Evolutionary conservation across 2,888 invertebrate species (phyloP).

Genomic region (Gastracanthus pulcherrimus): DNA sequence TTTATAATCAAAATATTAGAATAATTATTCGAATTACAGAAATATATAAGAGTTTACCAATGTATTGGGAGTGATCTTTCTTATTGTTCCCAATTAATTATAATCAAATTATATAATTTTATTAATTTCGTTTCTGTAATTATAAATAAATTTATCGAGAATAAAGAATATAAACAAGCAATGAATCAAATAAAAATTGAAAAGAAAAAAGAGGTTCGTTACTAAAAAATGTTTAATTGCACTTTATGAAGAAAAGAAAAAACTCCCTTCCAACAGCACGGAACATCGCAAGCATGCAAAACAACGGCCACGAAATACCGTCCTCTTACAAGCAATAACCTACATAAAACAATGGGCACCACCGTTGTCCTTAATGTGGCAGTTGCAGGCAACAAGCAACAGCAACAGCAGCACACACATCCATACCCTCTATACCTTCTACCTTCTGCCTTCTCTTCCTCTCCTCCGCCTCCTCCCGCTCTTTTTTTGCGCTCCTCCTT

Average conservation of each 20-base stretch:
- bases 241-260: background rate
- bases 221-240: background rate
- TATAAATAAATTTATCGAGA: too few species aligned
- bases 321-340: conserved; percentile 10
- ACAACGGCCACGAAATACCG: background rate
- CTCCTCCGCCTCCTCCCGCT: background rate
- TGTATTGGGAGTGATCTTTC: too few species aligned
- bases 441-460: background rate
- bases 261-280: too few species aligned
- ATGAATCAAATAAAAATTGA: too few species aligned
- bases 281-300: background rate
- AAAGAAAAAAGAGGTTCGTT: too few species aligned
- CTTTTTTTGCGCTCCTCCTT: background rate
- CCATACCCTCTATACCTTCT: background rate
- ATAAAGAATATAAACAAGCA: too few species aligned
- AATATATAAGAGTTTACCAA: too few species aligned
- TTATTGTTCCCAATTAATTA: too few species aligned
- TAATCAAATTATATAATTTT: too few species aligned
- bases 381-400: background rate
- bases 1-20: too few species aligned
- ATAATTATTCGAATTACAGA: too few species aligned
- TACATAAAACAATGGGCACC: conserved; percentile 4
- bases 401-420: background rate
- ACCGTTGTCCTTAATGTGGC: conserved; percentile 5
- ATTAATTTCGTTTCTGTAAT: too few species aligned